Base-by-base conservation (phyloP, 2,797 vertebrate genomes). In the Podargus strigoides region DNA sequence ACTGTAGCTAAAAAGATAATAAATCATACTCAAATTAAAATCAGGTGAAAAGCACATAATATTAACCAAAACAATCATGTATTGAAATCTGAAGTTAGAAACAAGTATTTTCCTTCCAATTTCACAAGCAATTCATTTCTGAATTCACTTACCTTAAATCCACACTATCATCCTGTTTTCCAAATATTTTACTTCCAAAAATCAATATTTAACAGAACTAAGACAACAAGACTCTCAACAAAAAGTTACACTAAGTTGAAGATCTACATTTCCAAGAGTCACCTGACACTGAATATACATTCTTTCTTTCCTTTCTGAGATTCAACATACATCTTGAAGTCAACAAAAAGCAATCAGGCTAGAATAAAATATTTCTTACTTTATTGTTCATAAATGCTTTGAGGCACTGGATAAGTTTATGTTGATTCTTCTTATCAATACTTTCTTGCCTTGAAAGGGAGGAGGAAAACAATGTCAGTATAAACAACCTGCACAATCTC, bases 331-430 rank as follows among this genome's bases (percentile, higher is more conserved):
- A 46, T 27, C 23, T 39, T 53, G 5, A 80, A 75, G n/a, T 34
- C 32, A 49, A 41, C 22, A 55, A 41, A 81, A 44, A 4, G 0
- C 6, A 72, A 10, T 5, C 21, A 42, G 6, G 10, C 30, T 13
- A 53, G 0, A 66, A 82, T 21, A 39, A 93, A 96, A 22, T 80
- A 73, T 21, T 27, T 97, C 98, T 97, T 97, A 99, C 99, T 98
- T 99, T 99, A 96, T 99, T 99, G 98, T 99, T 99, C 99, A 99
- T 99, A 97, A 99, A 99, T 75, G 99, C 99, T 98, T 98, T 99
- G 96, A 99, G 98, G 97, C 99, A 99, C 93, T 99, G 99, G 96
- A 99, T 99, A 50, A 99, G 98, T 97, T 99, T 99, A 97, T 99
- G 98, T 95, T 99, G 99, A 97, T 99, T 99, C 95, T 98, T 98